Conservation (phyloP, 2,797 vertebrate species). For the Selene dorsalis region DNA sequence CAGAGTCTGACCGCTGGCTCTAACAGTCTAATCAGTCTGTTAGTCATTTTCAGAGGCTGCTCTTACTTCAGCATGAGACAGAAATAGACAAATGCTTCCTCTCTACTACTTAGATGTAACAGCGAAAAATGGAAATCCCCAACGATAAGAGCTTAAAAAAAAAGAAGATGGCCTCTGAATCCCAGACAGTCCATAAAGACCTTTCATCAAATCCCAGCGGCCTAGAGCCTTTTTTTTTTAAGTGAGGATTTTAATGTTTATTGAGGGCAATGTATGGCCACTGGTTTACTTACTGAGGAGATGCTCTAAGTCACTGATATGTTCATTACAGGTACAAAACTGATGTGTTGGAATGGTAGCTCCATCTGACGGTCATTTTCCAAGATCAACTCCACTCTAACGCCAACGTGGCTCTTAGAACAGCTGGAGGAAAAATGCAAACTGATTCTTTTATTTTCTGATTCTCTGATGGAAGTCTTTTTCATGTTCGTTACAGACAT, state of each 20-base stretch:
- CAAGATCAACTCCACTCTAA: background rate
- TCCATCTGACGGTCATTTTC: no score
- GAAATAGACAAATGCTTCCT: conserved; percentile 68
- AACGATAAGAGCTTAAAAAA: conserved; percentile 38
- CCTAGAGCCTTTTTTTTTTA: conserved; percentile 49
- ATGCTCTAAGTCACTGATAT: conserved; percentile 44
- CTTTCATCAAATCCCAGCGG: conserved; percentile 72
- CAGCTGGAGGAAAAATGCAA: conserved; percentile 18
- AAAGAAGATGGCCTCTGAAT: conserved; percentile 65
- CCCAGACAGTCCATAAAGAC: conserved; percentile 67
- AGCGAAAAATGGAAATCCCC: conserved; percentile 66
- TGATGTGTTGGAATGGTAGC: background rate
- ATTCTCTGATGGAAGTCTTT: conserved; percentile 6
- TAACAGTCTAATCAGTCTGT: conserved; percentile 64
- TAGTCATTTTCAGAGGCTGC: conserved; percentile 70
- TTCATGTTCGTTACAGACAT: no score
- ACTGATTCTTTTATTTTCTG: background rate
- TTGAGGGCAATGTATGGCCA: conserved; percentile 35
- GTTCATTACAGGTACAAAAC: conserved; percentile 31
- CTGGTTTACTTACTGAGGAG: conserved; percentile 47
- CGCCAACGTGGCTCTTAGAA: conserved; percentile 1
- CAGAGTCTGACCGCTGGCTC: conserved; percentile 37
- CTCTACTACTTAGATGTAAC: conserved; percentile 64
- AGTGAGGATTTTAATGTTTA: conserved; percentile 64
- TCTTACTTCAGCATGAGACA: conserved; percentile 65